Evolutionary conservation across 2,113 vertebrate genomes (phyloP), one percentile per base, ranked within the genome.

Genomic region (Meleagris gallopavo): DNA sequence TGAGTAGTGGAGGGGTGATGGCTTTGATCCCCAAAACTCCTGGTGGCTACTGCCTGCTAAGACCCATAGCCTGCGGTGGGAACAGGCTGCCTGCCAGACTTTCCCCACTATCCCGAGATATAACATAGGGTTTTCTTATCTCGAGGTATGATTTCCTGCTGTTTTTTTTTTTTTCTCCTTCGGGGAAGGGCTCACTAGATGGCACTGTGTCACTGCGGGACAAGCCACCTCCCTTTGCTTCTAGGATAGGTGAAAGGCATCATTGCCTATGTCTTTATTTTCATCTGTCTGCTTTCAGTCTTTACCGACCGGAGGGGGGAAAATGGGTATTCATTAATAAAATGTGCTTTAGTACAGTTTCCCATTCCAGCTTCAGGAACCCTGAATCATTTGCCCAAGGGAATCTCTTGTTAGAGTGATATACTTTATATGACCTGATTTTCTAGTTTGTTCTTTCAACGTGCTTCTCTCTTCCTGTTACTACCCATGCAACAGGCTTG

Each of bases 111-210:
- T 34, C 7, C 9, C 0, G 7, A 69, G 9, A 9, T 62, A 16
- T 24, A 27, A 29, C 64, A 67, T 32, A 41, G 60, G 14, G 17
- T 36, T 62, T 50, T 48, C 36, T 18, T 38, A 34, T 11, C 30
- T 10, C 12, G 9, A 65, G 18, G 5, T 30, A 36, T 4, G 50
- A 66, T 43, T 90, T 46, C 8, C 11, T 25, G 40, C 14, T 10
- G 11, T 11, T 29, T 36, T 38, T 27, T 36, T 38, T 27, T 55
- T 30, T 29, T 36, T 30, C 36, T 9, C 3, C 6, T 17, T 27
- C 45, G 38, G 40, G 6, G 74, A 87, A 80, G 19, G 7, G 34
- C 5, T 90, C 97, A 92, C 94, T 90, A 98, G 97, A 88, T 96
- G 98, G 96, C 94, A 89, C 77, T 97, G 61, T 16, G 27, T 75